These are phyloP conservation scores for Misgurnus anguillicaudatus DNA, from an alignment of 2,113 vertebrate species.

Conservation along the genomic window DNA sequence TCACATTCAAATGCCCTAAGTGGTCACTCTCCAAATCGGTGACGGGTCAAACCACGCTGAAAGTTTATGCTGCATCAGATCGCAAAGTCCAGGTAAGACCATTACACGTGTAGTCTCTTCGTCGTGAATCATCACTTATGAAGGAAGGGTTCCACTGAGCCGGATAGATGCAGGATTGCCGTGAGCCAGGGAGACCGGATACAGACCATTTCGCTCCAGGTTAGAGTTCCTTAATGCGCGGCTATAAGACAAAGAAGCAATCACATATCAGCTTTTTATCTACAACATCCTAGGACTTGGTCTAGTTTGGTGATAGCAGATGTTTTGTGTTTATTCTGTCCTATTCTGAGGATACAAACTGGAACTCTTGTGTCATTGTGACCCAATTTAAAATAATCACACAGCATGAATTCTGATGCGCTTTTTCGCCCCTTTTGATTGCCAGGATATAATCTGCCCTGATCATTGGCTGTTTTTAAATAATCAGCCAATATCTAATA, in stretches of 20 bases:
- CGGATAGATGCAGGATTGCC: constrained; percentile 96
- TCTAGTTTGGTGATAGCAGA: too few species aligned
- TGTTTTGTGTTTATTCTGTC: too few species aligned
- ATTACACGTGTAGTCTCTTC: constrained; percentile 93
- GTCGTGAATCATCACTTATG: constrained; percentile 91
- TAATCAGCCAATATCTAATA: too few species aligned
- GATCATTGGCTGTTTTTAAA: too few species aligned
- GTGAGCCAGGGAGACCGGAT: constrained; percentile 90
- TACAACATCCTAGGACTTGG: too few species aligned
- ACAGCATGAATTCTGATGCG: too few species aligned
- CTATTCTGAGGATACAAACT: too few species aligned
- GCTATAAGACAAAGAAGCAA: constrained; percentile 59
- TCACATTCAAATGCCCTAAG: constrained; percentile 52
- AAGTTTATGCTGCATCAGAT: neutral
- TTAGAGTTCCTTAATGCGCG: constrained; percentile 89
- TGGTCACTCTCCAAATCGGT: constrained; percentile 38
- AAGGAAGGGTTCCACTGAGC: constrained; percentile 97
- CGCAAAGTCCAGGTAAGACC: neutral
- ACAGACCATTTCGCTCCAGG: constrained; percentile 91
- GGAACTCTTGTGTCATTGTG: too few species aligned
- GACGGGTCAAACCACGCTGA: neutral
- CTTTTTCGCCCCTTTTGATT: too few species aligned
- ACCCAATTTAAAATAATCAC: too few species aligned
- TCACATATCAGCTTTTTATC: constrained; percentile 8
- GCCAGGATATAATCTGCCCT: too few species aligned